Percentiles rank a stretch among this genome's conserved stretches.
Conservation (phyloP, 1,140 invertebrate species). For the Philotrypesis tridentata region DNA sequence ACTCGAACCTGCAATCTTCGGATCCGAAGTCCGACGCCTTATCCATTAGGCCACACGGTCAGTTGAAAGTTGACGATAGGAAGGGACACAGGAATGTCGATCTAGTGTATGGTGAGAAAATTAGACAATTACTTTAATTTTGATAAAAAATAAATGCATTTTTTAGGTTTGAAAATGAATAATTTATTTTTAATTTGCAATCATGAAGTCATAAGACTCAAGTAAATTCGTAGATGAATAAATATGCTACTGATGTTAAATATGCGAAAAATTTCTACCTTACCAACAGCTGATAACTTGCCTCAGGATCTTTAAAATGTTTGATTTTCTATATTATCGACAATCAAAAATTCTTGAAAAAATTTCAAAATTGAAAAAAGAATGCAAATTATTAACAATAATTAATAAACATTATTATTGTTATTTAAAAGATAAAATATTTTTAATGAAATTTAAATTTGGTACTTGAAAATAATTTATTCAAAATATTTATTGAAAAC, state of each 20-base stretch:
- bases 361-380: background rate
- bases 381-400: background rate
- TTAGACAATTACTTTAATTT: background rate
- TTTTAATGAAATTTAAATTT: too few species aligned
- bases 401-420: background rate
- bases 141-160: background rate
- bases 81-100: background rate
- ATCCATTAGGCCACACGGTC: conserved; percentile 92
- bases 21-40: conserved; percentile 94
- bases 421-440: too few species aligned
- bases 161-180: background rate
- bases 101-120: background rate
- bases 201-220: background rate
- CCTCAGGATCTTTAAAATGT: background rate
- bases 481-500: too few species aligned
- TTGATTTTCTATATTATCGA: background rate
- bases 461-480: too few species aligned
- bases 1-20: conserved; percentile 94
- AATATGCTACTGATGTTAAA: background rate
- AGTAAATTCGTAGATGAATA: background rate
- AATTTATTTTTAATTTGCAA: background rate
- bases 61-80: background rate
- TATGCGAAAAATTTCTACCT: background rate
- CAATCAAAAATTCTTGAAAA: background rate
- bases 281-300: conserved; percentile 2